Evolutionary conservation across 1,140 invertebrate genomes (phyloP).

Genomic region (Apis mellifera): DNA sequence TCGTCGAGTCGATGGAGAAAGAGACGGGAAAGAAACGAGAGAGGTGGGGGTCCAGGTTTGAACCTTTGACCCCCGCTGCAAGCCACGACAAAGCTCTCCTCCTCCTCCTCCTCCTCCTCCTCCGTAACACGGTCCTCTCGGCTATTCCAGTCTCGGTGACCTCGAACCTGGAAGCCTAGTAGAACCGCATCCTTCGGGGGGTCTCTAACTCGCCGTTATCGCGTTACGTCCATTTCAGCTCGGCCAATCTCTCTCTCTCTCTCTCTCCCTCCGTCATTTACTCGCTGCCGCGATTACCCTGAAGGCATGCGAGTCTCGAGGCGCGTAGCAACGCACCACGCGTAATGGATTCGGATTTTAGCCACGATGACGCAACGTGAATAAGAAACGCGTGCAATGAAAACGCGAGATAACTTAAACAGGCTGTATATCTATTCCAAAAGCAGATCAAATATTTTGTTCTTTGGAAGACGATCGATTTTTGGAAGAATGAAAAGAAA

Average conservation of each 20-base stretch:
- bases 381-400: background rate
- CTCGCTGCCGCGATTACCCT: conserved; percentile 22
- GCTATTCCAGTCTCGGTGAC: conserved; percentile 52
- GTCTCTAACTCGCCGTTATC: conserved; percentile 27
- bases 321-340: background rate
- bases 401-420: background rate
- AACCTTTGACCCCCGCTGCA: conserved; percentile 66
- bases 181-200: background rate
- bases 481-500: background rate
- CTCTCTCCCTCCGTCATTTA: conserved; percentile 13
- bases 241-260: conserved; percentile 9
- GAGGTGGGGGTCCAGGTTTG: conserved; percentile 20
- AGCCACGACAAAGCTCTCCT: conserved; percentile 65
- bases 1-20: background rate
- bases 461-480: background rate
- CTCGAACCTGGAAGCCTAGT: conserved; percentile 42
- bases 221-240: conserved; percentile 30
- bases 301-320: background rate
- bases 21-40: conserved; percentile 15
- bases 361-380: background rate
- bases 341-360: background rate
- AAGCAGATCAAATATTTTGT: no score
- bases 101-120: conserved; percentile 54
- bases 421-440: no score
- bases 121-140: conserved; percentile 42